Base-by-base conservation (phyloP, 2,888 invertebrate species). In the Phoenoteleia sp. region DNA sequence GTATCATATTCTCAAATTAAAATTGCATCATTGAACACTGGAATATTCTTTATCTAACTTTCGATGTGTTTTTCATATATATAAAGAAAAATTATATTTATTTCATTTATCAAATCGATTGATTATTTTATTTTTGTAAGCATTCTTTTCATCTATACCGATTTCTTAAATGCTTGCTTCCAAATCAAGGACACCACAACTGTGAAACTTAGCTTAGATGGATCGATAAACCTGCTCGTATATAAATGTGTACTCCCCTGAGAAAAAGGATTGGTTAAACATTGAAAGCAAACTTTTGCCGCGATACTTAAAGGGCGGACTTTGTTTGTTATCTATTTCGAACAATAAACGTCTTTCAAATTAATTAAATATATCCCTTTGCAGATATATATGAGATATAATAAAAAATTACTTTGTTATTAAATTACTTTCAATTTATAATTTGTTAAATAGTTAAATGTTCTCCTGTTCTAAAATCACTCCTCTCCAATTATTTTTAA, bases 261-360 rank as follows among this genome's bases (percentile, higher is more conserved):
- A 72, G 84, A 84, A 76, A 80, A 69, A 76, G 76, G 72, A 66
- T 76, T 69, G 56, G 75, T 84, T 80, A 84, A 80, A 84, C 84
- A 76, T 76, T 66, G 27, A 84, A 76, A 58, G 80, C 74, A 84
- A 84, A 84, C 84, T 79, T 84, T 80, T 58, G n/a, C 66, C 29
- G 36, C 58, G 45, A 83, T 74, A 54, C 74, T 60, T 47, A 60
- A 39, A 27, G n/a, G n/a, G n/a, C 45, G 36, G 39, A 36, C 36
- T 60, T 72, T 17, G 47, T 66, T 72, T 45, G 23, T 77, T 64
- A 42, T 49, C 79, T 23, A 45, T 27, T 69, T 42, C 4, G 39
- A 71, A 17, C 45, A 29, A 71, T 23, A 56, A 42, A 39, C 52
- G 15, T 62, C 23, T 15, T 4, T 9, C 15, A 62, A 33, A 72